Evolutionary conservation across 2,113 vertebrate genomes (phyloP).

Genomic region (Oncorhynchus nerka): DNA sequence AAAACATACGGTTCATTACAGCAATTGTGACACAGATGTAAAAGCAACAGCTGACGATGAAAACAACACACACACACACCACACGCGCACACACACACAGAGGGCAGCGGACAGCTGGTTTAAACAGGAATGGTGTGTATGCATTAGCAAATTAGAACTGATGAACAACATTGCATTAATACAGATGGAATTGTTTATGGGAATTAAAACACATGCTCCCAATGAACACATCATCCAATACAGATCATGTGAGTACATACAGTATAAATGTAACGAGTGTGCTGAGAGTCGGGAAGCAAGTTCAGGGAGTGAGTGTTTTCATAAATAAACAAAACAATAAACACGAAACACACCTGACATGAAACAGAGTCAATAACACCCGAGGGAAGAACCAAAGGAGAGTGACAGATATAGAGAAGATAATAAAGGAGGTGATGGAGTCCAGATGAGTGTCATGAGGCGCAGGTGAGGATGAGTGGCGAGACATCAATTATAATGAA

Average conservation of each 20-base stretch:
- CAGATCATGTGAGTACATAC: not conserved
- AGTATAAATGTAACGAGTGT: not conserved
- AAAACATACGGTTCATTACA: constrained; percentile 14
- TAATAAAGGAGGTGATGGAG: too few species aligned
- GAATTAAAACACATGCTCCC: not conserved
- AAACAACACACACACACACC: constrained; percentile 9
- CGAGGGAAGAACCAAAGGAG: too few species aligned
- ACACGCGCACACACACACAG: not conserved
- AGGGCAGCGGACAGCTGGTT: not conserved
- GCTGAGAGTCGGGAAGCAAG: too few species aligned
- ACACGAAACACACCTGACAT: too few species aligned
- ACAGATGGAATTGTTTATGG: not conserved
- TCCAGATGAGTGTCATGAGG: too few species aligned
- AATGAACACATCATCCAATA: not conserved
- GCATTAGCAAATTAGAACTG: not conserved
- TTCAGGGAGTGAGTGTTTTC: too few species aligned
- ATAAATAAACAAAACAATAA: too few species aligned
- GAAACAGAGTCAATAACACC: too few species aligned
- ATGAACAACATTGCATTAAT: not conserved
- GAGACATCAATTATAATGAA: not conserved
- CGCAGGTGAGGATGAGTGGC: not conserved
- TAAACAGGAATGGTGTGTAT: not conserved
- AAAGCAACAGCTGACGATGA: constrained; percentile 22
- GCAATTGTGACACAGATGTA: not conserved
- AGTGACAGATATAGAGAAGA: too few species aligned